Evolutionary conservation across 2,888 invertebrate genomes (phyloP).

Genomic region (Pseudococcus jackbeardsleyi): DNA sequence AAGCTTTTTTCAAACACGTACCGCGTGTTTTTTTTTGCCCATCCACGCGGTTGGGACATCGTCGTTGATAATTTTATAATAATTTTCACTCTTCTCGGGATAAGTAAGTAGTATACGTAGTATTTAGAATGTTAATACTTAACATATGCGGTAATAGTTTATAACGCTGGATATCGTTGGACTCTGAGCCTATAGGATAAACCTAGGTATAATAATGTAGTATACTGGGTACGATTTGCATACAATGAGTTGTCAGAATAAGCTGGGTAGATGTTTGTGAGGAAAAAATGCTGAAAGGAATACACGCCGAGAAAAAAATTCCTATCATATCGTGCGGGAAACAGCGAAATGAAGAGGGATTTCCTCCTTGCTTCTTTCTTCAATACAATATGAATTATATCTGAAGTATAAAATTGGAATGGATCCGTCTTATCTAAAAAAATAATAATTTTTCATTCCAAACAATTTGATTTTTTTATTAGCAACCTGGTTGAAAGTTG

Average conservation of each 20-base stretch:
- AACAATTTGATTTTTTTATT: too few species aligned
- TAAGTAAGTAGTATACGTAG: background rate
- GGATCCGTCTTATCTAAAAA: too few species aligned
- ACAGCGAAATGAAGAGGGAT: background rate
- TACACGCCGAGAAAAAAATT: slow-evolving; percentile 3
- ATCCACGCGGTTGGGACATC: background rate
- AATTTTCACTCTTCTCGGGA: background rate
- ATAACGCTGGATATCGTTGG: too few species aligned
- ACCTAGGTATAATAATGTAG: too few species aligned
- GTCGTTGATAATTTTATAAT: background rate
- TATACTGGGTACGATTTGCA: background rate
- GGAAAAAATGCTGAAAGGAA: background rate
- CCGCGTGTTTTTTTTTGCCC: background rate
- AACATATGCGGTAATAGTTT: too few species aligned
- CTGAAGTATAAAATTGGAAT: too few species aligned
- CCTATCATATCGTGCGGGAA: background rate
- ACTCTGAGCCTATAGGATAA: too few species aligned
- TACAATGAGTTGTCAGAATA: background rate
- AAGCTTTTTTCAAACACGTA: background rate
- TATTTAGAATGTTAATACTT: background rate
- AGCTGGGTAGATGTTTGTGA: background rate
- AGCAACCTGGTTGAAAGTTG: too few species aligned
- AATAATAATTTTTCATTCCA: too few species aligned
- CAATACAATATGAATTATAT: background rate
- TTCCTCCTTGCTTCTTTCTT: background rate